Percentiles rank a stretch among this genome's conserved stretches.
phyloP scores from a whole-genome alignment of 2,113 vertebrate genomes.

The Onychostruthus taczanowskii region DNA sequence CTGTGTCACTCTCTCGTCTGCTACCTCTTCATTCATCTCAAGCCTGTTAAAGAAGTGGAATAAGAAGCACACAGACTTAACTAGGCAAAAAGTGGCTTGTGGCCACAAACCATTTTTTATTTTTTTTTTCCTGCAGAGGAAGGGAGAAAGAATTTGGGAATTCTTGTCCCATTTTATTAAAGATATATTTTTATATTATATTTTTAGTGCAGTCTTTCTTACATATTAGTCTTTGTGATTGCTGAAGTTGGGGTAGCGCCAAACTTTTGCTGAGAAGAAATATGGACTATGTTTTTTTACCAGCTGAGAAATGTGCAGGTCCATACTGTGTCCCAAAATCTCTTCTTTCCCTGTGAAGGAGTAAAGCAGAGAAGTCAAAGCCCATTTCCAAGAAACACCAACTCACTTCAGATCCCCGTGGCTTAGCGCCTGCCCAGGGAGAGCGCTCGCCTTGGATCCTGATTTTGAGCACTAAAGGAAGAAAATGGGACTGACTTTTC shows the following conservation, averaged over 20 bases:
- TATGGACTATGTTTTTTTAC: not conserved
- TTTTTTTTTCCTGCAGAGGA: slow-evolving; percentile 15
- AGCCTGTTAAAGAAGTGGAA: slow-evolving; percentile 21
- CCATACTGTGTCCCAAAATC: not conserved
- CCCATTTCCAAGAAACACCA: not conserved
- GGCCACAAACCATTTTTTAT: not conserved
- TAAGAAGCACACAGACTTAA: slow-evolving; percentile 15
- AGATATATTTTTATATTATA: slow-evolving; percentile 47
- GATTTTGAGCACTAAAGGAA: not conserved
- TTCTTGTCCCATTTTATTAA: slow-evolving; percentile 50
- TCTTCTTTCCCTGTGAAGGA: not conserved
- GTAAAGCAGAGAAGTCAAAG: not conserved
- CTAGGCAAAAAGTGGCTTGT: not conserved
- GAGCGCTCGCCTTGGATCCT: not conserved
- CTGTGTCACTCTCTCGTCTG: not conserved
- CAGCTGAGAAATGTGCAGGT: not conserved
- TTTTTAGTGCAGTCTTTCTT: not conserved
- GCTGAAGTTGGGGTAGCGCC: not conserved
- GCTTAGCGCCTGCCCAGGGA: not conserved
- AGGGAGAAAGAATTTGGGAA: slow-evolving; percentile 23
- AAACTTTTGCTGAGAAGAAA: not conserved
- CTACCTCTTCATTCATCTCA: slow-evolving; percentile 20
- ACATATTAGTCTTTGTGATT: not conserved
- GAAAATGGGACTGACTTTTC: not conserved
- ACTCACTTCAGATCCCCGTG: not conserved